Evolutionary conservation across 2,888 invertebrate species (phyloP), one percentile per base, ranked within the genome.

Genomic region (Drosophila percnosoma): DNA sequence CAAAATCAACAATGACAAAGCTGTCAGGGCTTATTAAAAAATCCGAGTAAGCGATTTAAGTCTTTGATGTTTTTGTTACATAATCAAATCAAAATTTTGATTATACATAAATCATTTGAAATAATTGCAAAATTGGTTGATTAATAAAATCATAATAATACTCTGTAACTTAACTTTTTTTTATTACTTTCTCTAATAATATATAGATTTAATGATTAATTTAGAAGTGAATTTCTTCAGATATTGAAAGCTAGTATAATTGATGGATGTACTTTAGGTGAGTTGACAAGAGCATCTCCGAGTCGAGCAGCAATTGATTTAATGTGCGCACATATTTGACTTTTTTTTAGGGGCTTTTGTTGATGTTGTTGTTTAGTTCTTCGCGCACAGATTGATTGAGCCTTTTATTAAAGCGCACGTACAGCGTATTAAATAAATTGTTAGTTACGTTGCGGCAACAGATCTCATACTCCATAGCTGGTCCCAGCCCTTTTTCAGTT

Each of bases 381-480:
- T 71, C 60, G 73, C 71, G 40, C 72, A 55, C 90, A 90, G 86
- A 87, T 87, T 89, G 90, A 87, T 90, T 86, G 84, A 89, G 87
- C 87, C 80, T 82, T 90, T 82, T 89, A 90, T 87, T 89, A 88
- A 91, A 83, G 84, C 89, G 90, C 92, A 92, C 91, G 92, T 91
- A 91, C 83, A 83, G 83, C 90, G 83, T 90, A 91, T 91, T 91
- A 91, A 92, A 91, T 91, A 91, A 91, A 91, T 92, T 91, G 91
- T 92, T 90, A 92, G 89, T 91, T 92, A 91, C 90, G 90, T 91
- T 78, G 68, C 75, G 70, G 85, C 75, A 74, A 60, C 72, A 68
- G 69, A 70, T 66, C 64, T 60, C 73, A 75, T 62, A 48, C 57
- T 53, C 40, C 65, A 70, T 64, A 52, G 52, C 68, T 31, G 65